Evolutionary conservation across 2,888 invertebrate genomes (phyloP).

Genomic region (Euphydryas editha): DNA sequence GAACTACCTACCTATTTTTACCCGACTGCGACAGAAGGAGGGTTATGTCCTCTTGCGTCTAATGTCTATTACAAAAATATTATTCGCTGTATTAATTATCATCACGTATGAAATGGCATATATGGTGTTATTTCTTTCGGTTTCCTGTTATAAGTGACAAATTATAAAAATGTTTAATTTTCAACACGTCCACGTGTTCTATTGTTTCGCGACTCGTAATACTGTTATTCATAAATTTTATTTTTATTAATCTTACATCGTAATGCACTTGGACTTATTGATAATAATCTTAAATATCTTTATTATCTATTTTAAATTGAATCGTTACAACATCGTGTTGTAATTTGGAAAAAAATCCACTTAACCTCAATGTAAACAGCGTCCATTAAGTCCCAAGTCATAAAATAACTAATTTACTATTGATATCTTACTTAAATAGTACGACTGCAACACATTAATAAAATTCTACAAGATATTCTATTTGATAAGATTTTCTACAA

Average conservation of each 20-base stretch:
- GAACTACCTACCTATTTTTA: too few species aligned
- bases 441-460: neutral
- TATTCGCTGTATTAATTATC: slow-evolving; percentile 1
- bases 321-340: neutral
- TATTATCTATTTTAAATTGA: neutral
- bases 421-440: neutral
- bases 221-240: neutral
- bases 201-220: slow-evolving; percentile 54
- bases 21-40: neutral
- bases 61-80: too few species aligned
- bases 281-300: neutral
- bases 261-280: too few species aligned
- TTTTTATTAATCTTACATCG: neutral
- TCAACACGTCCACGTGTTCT: slow-evolving; percentile 56
- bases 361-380: slow-evolving; percentile 4
- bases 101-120: slow-evolving; percentile 46
- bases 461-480: neutral
- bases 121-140: slow-evolving; percentile 64
- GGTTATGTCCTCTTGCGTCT: neutral
- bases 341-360: neutral
- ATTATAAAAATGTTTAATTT: slow-evolving; percentile 55
- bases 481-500: neutral
- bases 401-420: neutral
- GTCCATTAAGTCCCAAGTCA: neutral
- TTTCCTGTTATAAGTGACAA: slow-evolving; percentile 55